Evolutionary conservation across 2,888 invertebrate species (phyloP).

Genomic region (Mechanitis messenoides): DNA sequence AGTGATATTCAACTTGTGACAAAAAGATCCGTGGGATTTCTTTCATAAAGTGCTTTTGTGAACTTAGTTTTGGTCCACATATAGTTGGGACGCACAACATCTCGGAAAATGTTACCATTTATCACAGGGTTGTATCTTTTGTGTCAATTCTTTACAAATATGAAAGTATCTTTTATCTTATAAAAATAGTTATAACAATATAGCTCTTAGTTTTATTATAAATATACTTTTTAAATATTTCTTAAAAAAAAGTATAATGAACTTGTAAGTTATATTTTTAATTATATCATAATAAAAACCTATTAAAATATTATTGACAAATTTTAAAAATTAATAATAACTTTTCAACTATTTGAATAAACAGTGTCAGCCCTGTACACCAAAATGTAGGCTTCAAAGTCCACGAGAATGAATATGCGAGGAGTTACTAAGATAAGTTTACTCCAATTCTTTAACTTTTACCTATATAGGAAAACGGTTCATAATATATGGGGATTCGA

Average conservation of each 20-base stretch:
- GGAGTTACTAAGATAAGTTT: constrained; percentile 57
- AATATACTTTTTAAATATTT: background rate
- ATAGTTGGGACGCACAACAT: constrained; percentile 36
- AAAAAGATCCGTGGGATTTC: constrained; percentile 29
- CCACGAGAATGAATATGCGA: constrained; percentile 59
- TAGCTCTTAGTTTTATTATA: constrained; percentile 1
- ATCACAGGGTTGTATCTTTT: constrained; percentile 31
- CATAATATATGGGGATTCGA: constrained; percentile 72
- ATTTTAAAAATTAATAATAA: background rate
- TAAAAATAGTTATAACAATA: background rate
- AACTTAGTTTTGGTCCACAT: constrained; percentile 40
- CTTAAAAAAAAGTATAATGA: too few relatives aligned
- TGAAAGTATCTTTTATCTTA: background rate
- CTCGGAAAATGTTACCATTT: constrained; percentile 36
- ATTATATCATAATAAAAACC: constrained; percentile 18
- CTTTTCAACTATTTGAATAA: background rate
- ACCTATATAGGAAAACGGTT: constrained; percentile 58
- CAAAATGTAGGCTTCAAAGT: constrained; percentile 40
- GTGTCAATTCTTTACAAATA: constrained; percentile 21
- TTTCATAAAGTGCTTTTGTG: constrained; percentile 42
- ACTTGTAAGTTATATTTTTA: too few relatives aligned
- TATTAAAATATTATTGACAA: constrained; percentile 25
- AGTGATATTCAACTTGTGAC: constrained; percentile 31
- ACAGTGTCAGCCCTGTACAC: constrained; percentile 39
- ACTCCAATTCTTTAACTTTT: constrained; percentile 62